phyloP scores from a whole-genome alignment of 2,113 vertebrate species.

The Condylura cristata region DNA sequence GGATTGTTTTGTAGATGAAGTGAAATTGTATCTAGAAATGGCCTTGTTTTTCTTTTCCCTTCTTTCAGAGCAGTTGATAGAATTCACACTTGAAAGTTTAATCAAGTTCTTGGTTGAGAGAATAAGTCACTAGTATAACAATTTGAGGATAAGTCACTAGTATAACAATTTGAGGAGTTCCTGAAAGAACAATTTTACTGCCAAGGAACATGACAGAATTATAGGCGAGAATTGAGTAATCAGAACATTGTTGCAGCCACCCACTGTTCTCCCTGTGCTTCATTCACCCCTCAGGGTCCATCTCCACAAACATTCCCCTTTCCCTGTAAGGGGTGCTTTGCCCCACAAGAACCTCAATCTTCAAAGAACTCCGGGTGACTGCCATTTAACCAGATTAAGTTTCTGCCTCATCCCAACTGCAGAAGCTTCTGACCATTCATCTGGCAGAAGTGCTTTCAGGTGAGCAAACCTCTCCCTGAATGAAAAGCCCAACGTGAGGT shows the following conservation, averaged over 20 bases:
- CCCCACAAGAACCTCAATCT: not conserved
- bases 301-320: not conserved
- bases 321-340: not conserved
- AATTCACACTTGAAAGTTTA: not conserved
- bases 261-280: not conserved
- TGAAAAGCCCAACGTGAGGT: not conserved
- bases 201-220: not conserved
- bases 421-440: not conserved
- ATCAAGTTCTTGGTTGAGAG: not conserved
- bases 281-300: not conserved
- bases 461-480: not conserved
- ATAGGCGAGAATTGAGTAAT: not conserved
- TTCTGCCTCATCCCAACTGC: not conserved
- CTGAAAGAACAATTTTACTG: not conserved
- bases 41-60: not conserved
- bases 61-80: not conserved
- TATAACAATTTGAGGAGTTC: not conserved
- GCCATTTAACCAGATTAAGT: not conserved
- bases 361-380: not conserved
- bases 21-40: not conserved
- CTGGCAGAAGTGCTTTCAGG: not conserved
- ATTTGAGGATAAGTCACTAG: not conserved
- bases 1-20: not conserved
- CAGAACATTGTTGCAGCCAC: not conserved
- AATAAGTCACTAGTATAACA: not conserved